These are phyloP conservation scores for Neelides folsomi DNA, from an alignment of 2,888 invertebrate species.

Conservation along the genomic window DNA sequence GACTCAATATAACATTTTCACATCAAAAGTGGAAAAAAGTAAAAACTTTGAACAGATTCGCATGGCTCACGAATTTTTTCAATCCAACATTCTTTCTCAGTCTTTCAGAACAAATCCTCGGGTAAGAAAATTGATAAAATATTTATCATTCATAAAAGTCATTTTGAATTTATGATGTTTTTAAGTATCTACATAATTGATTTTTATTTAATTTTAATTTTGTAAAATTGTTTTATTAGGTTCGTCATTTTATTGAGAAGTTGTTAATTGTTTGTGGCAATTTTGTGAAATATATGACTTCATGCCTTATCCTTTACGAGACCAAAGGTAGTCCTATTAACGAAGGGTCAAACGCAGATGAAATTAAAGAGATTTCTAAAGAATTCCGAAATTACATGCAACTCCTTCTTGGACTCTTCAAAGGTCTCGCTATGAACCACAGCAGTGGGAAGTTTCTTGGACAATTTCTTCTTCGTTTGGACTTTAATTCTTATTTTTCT, in stretches of 20 bases:
- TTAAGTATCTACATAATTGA: not conserved
- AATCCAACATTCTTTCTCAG: constrained; percentile 25
- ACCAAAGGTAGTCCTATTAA: constrained; percentile 20
- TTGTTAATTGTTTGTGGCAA: constrained; percentile 24
- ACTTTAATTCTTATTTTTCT: constrained; percentile 31
- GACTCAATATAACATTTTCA: constrained; percentile 24
- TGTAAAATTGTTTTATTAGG: constrained; percentile 7
- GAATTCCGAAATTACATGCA: constrained; percentile 29
- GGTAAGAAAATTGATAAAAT: constrained; percentile 4
- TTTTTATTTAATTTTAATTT: not conserved
- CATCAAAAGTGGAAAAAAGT: constrained; percentile 24
- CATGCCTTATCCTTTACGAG: constrained; percentile 22
- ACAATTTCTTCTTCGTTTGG: constrained; percentile 29
- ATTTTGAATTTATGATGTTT: not conserved
- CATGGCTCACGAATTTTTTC: constrained; percentile 24
- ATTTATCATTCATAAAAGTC: constrained; percentile 1
- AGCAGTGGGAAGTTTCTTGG: constrained; percentile 26
- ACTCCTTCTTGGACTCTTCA: constrained; percentile 24
- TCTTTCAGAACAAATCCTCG: constrained; percentile 25
- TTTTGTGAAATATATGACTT: constrained; percentile 20
- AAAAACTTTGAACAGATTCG: constrained; percentile 32
- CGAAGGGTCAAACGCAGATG: constrained; percentile 24
- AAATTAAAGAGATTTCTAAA: constrained; percentile 17
- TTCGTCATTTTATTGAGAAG: constrained; percentile 26
- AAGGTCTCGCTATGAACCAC: constrained; percentile 21